A percentile compares a stretch with the other conserved stretches of the same genome.
phyloP scores from a whole-genome alignment of 2,797 vertebrate species.

The Girardinus metallicus region DNA sequence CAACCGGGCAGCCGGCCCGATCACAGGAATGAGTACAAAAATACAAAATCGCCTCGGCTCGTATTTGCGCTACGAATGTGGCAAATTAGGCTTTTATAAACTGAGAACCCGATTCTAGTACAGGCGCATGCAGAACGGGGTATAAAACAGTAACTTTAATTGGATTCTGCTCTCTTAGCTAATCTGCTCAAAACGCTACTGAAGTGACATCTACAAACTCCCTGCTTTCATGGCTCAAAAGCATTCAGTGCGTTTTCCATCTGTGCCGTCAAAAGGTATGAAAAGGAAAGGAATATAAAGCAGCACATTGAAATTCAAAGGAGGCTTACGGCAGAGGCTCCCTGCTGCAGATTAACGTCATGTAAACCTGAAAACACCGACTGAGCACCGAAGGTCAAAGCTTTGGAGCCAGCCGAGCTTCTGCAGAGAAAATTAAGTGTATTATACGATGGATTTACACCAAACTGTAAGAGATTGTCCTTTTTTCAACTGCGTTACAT shows the following conservation, averaged over 20 bases:
- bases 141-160: background rate
- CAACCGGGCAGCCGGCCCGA: slow-evolving; percentile 28
- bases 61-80: background rate
- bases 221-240: slow-evolving; percentile 5
- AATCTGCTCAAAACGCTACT: background rate
- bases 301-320: background rate
- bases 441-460: slow-evolving; percentile 9
- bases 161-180: background rate
- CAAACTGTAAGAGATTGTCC: slow-evolving; percentile 42
- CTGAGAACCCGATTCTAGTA: background rate
- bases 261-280: background rate
- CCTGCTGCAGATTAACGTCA: background rate
- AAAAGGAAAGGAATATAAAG: background rate
- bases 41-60: slow-evolving; percentile 16
- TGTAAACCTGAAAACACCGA: background rate
- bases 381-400: background rate
- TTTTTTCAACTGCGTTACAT: slow-evolving; percentile 11
- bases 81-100: background rate
- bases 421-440: slow-evolving; percentile 2
- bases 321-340: background rate
- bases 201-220: background rate
- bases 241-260: slow-evolving; percentile 3
- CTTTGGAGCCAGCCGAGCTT: background rate
- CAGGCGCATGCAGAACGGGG: background rate
- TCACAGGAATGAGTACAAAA: slow-evolving; percentile 24